Percentiles rank a stretch among this genome's conserved stretches.
These are phyloP conservation scores for Meandrina meandrites DNA, from an alignment of 92 coral and sea anemone species.

Conservation along the genomic window DNA sequence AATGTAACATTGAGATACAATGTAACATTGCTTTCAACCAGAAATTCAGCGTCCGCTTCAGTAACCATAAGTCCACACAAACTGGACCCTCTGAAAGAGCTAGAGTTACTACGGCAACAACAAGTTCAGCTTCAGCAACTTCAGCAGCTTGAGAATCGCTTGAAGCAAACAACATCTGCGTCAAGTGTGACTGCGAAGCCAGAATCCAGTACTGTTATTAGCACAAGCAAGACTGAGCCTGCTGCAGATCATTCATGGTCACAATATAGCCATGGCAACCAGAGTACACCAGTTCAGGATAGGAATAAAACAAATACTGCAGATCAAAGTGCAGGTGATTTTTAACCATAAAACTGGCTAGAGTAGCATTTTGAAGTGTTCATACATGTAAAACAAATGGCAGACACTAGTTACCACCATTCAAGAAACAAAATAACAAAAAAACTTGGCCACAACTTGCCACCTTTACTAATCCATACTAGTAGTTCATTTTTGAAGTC, in stretches of 20 bases:
- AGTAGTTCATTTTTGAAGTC: too few species aligned
- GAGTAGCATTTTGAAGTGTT: neutral
- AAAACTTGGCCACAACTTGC: too few species aligned
- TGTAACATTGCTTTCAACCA: neutral
- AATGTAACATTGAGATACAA: neutral
- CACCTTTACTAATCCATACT: too few species aligned
- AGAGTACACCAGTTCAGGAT: constrained; percentile 1
- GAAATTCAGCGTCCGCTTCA: neutral
- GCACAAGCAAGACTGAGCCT: neutral
- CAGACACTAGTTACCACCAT: too few species aligned
- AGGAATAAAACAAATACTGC: neutral
- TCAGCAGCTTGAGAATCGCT: constrained; percentile 62
- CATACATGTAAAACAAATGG: neutral
- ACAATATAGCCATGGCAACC: neutral
- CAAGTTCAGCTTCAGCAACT: constrained; percentile 87
- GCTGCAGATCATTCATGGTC: neutral
- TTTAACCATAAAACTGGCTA: neutral
- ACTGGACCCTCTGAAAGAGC: constrained; percentile 68
- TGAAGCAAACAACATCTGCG: constrained; percentile 33
- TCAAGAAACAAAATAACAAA: too few species aligned
- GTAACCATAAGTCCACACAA: constrained; percentile 39
- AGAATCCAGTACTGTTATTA: neutral
- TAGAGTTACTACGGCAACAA: constrained; percentile 79
- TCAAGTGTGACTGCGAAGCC: neutral
- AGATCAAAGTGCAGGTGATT: neutral